Conservation (phyloP, 2,113 vertebrate genomes). For the Pipa parva region DNA sequence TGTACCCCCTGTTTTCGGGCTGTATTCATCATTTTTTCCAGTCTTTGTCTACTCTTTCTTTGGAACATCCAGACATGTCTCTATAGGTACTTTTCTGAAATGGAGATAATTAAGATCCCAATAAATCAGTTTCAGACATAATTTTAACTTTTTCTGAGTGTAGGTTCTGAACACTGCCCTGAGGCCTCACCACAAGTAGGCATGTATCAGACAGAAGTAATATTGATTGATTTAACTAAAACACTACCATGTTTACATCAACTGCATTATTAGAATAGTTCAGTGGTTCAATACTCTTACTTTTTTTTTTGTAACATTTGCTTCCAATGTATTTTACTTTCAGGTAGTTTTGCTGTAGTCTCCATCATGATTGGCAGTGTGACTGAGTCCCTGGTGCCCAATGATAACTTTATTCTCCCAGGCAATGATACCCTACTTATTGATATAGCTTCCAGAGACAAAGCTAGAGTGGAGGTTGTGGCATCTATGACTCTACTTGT, state of each 20-base stretch:
- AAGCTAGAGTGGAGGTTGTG: constrained; percentile 69
- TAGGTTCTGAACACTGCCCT: too few species aligned
- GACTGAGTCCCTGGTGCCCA: constrained; percentile 74
- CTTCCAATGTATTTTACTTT: neutral
- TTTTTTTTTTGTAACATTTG: neutral
- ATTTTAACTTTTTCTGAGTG: too few species aligned
- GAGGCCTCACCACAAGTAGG: too few species aligned
- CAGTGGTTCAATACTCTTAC: too few species aligned
- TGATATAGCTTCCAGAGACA: constrained; percentile 46
- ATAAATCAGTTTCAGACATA: too few species aligned
- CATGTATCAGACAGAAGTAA: too few species aligned
- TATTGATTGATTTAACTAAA: too few species aligned
- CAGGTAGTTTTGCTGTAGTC: constrained; percentile 91
- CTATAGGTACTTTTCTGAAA: constrained; percentile 71
- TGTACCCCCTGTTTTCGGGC: constrained; percentile 76
- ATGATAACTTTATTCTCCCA: constrained; percentile 55
- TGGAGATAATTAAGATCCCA: too few species aligned
- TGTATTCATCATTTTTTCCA: constrained; percentile 87
- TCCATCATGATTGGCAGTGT: constrained; percentile 93
- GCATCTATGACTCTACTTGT: constrained; percentile 78
- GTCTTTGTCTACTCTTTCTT: constrained; percentile 89
- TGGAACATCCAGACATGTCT: constrained; percentile 88
- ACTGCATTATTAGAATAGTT: too few species aligned
- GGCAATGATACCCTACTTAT: constrained; percentile 55
- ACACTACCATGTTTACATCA: too few species aligned